These are phyloP conservation scores for Lithobates pipiens DNA, from an alignment of 2,797 vertebrate species.

Conservation along the genomic window DNA sequence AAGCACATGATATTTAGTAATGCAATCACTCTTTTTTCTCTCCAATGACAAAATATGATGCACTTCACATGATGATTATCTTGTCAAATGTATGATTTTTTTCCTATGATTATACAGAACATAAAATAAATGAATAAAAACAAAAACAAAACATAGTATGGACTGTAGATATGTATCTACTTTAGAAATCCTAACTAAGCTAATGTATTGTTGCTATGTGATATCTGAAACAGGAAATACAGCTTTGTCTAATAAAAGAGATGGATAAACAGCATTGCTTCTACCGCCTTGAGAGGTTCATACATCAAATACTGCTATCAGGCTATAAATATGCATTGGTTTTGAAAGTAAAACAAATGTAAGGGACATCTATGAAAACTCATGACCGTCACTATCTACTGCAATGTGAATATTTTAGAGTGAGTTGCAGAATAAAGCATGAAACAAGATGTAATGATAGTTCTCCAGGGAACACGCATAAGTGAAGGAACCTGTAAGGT, in stretches of 20 bases:
- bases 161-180: not conserved
- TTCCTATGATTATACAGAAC: not conserved
- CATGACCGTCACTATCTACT: not conserved
- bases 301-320: not conserved
- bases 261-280: slow-evolving; percentile 7
- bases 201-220: not conserved
- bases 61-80: not conserved
- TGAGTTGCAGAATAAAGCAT: not conserved
- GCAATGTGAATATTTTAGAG: not conserved
- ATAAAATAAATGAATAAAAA: not conserved
- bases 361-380: not conserved
- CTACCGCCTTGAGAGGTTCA: not conserved
- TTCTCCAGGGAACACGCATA: too few species aligned
- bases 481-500: not conserved
- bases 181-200: slow-evolving; percentile 9
- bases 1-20: not conserved
- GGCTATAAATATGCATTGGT: slow-evolving; percentile 8
- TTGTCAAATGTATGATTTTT: not conserved
- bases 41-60: not conserved
- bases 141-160: not conserved
- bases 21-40: not conserved
- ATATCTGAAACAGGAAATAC: not conserved
- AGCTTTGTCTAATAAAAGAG: slow-evolving; percentile 27
- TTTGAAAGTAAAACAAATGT: slow-evolving; percentile 5
- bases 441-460: not conserved